phyloP scores from a whole-genome alignment of 2,113 vertebrate species.

The Nothocercus nigrocapillus region DNA sequence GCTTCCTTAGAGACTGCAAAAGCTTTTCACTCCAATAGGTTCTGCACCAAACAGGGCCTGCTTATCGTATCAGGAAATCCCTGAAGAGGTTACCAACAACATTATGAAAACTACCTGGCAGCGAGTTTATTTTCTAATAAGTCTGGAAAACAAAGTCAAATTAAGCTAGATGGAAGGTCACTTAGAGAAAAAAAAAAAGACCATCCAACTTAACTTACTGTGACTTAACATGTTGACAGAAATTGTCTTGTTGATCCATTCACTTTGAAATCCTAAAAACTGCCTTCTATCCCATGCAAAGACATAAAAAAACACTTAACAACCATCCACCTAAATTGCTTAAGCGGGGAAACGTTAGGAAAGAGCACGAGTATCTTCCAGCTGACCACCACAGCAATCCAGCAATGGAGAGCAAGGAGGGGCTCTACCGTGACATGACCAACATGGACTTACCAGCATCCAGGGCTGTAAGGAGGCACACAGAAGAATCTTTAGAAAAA shows the following conservation, averaged over 20 bases:
- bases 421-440: neutral
- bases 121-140: neutral
- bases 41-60: neutral
- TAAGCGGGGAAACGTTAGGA: neutral
- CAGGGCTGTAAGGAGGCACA: neutral
- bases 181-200: neutral
- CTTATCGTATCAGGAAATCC: neutral
- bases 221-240: neutral
- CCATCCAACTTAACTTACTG: neutral
- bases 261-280: neutral
- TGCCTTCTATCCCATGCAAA: neutral
- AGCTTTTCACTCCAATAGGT: neutral
- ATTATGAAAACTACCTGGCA: neutral
- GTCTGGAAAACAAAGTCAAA: neutral
- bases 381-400: neutral
- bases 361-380: neutral
- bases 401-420: neutral
- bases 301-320: neutral
- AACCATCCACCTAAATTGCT: neutral
- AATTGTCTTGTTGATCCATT: neutral
- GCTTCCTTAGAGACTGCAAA: neutral
- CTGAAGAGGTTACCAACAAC: neutral
- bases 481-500: constrained; percentile 35
- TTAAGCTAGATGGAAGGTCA: neutral
- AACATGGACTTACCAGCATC: neutral